Percentiles rank a stretch among this genome's conserved stretches.
Evolutionary conservation across 1,140 invertebrate species (phyloP).

Genomic region (Planococcus citri): DNA sequence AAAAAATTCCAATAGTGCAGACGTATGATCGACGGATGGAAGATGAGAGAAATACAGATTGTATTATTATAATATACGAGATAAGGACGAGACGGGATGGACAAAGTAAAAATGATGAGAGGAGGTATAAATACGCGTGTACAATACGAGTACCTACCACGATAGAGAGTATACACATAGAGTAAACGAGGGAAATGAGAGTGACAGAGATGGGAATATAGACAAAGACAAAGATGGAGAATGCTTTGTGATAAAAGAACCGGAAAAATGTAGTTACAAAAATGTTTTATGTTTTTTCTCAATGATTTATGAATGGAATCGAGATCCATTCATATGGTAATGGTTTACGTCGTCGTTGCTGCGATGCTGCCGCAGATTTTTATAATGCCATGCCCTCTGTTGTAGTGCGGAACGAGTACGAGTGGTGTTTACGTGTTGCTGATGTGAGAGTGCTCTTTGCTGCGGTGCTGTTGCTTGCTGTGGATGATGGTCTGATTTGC

Average conservation of each 20-base stretch:
- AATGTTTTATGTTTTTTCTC: not conserved
- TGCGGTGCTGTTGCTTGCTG: too few relatives aligned
- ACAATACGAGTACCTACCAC: not conserved
- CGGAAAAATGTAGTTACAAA: constrained; percentile 3
- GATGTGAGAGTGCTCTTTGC: too few relatives aligned
- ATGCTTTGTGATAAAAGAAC: not conserved
- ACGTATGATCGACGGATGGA: too few relatives aligned
- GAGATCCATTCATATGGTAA: constrained; percentile 5
- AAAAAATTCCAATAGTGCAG: too few relatives aligned
- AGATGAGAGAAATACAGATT: too few relatives aligned
- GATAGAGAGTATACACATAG: not conserved
- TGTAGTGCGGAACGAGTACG: too few relatives aligned
- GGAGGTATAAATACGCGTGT: not conserved
- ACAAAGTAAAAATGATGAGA: too few relatives aligned
- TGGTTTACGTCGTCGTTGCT: not conserved
- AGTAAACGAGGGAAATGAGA: not conserved
- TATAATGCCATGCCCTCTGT: not conserved
- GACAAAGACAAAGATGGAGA: not conserved
- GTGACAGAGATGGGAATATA: too few relatives aligned
- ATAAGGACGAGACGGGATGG: too few relatives aligned
- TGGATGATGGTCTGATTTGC: too few relatives aligned
- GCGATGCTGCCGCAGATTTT: not conserved
- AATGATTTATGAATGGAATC: not conserved
- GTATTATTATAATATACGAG: too few relatives aligned
- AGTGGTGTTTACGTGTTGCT: too few relatives aligned